Evolutionary conservation across 2,888 invertebrate genomes (phyloP).

Genomic region (Drosophila kanekoi): DNA sequence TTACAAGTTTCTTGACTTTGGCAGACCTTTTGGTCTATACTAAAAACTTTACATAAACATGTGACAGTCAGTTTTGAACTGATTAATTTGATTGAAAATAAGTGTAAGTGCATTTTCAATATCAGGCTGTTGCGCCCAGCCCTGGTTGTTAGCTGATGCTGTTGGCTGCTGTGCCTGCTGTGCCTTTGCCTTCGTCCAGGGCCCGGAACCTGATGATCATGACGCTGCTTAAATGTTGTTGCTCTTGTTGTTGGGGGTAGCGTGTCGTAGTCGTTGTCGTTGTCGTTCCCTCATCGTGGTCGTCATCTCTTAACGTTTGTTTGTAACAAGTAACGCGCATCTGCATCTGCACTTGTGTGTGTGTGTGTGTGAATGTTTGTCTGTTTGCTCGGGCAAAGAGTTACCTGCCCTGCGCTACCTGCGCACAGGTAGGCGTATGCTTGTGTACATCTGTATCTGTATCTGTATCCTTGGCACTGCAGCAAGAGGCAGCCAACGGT

Average conservation of each 20-base stretch:
- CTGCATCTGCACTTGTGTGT: slow-evolving; percentile 52
- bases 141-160: slow-evolving; percentile 42
- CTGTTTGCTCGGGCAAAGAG: slow-evolving; percentile 67
- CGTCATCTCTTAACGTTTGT: slow-evolving; percentile 63
- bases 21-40: too few species aligned
- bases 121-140: slow-evolving; percentile 8
- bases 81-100: background rate
- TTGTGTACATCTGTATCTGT: slow-evolving; percentile 39
- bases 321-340: slow-evolving; percentile 75
- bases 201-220: slow-evolving; percentile 51
- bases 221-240: slow-evolving; percentile 52
- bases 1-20: too few species aligned
- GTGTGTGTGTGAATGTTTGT: slow-evolving; percentile 32
- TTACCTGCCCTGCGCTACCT: slow-evolving; percentile 71
- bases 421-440: slow-evolving; percentile 76
- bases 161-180: slow-evolving; percentile 43
- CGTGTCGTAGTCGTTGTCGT: slow-evolving; percentile 40
- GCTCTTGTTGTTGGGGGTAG: slow-evolving; percentile 50
- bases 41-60: too few species aligned
- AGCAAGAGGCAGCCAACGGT: slow-evolving; percentile 57
- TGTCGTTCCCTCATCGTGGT: slow-evolving; percentile 42
- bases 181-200: slow-evolving; percentile 45
- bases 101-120: background rate
- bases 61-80: background rate
- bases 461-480: slow-evolving; percentile 58